phyloP scores from a whole-genome alignment of 2,888 invertebrate genomes.

The Caenorhabditis doughertyi region DNA sequence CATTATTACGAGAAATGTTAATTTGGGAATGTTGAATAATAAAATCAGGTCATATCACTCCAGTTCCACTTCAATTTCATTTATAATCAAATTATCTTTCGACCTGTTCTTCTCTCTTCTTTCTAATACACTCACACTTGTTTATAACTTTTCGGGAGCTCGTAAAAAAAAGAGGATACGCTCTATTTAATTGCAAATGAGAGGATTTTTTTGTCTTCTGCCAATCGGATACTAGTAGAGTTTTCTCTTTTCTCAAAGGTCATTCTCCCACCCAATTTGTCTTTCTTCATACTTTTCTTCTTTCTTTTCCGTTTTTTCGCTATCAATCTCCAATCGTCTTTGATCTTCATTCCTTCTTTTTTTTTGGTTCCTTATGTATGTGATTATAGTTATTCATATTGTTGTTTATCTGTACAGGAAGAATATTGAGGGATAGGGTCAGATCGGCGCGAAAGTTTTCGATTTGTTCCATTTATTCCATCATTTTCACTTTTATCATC shows the following conservation, averaged over 20 bases:
- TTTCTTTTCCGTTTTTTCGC: constrained; percentile 2
- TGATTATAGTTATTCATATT: constrained; percentile 30
- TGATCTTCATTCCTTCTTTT: constrained; percentile 12
- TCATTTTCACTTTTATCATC: constrained; percentile 52
- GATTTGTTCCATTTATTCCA: constrained; percentile 64
- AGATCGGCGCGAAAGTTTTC: constrained; percentile 59
- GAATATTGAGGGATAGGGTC: constrained; percentile 17
- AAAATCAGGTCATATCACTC: constrained; percentile 57
- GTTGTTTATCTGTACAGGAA: constrained; percentile 46
- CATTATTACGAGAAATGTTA: too few species aligned
- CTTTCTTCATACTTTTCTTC: constrained; percentile 15
- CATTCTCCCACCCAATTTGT: constrained; percentile 51
- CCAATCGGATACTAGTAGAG: constrained; percentile 16
- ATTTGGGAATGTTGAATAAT: too few species aligned
- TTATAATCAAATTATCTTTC: constrained; percentile 55
- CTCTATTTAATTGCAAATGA: constrained; percentile 12
- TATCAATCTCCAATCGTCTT: constrained; percentile 6
- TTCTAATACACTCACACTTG: constrained; percentile 18
- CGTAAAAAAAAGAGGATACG: constrained; percentile 36
- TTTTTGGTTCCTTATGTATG: constrained; percentile 1
- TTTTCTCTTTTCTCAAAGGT: constrained; percentile 37
- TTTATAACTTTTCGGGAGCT: constrained; percentile 43
- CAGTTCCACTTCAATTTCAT: constrained; percentile 34
- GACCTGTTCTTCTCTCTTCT: constrained; percentile 44
- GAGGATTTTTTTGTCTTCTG: constrained; percentile 27